Conservation (phyloP, 2,888 invertebrate genomes). For the Rhopalosiphum nymphaeae region DNA sequence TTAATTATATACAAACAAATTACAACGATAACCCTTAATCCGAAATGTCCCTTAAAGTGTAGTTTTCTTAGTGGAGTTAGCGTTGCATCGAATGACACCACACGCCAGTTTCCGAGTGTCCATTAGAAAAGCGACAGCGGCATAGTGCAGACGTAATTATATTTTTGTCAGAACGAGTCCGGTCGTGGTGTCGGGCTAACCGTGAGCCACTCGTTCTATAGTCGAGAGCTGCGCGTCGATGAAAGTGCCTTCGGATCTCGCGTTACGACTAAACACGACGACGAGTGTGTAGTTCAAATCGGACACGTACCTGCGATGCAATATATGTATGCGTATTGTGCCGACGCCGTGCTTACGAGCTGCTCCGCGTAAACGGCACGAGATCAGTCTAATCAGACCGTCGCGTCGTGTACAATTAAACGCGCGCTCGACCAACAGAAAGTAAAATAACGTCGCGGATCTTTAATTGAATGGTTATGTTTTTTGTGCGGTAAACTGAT, state of each 20-base stretch:
- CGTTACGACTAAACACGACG: not conserved
- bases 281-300: not conserved
- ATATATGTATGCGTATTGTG: not conserved
- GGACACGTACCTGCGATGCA: not conserved
- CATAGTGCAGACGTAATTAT: not conserved
- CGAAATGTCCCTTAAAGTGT: not conserved
- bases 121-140: not conserved
- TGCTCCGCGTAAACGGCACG: not conserved
- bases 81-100: not conserved
- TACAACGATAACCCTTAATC: not conserved
- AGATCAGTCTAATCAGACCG: not conserved
- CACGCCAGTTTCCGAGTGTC: not conserved
- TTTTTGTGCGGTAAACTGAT: not conserved
- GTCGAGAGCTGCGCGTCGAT: conserved; percentile 11
- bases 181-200: not conserved
- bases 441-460: not conserved
- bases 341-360: not conserved
- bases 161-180: not conserved
- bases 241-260: conserved; percentile 26
- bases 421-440: not conserved
- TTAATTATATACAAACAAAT: not conserved
- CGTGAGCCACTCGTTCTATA: conserved; percentile 39
- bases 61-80: not conserved
- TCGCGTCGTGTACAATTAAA: not conserved
- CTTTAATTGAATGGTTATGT: not conserved